Conservation (phyloP, 2,797 vertebrate species). For the Lagocephalus sceleratus region DNA sequence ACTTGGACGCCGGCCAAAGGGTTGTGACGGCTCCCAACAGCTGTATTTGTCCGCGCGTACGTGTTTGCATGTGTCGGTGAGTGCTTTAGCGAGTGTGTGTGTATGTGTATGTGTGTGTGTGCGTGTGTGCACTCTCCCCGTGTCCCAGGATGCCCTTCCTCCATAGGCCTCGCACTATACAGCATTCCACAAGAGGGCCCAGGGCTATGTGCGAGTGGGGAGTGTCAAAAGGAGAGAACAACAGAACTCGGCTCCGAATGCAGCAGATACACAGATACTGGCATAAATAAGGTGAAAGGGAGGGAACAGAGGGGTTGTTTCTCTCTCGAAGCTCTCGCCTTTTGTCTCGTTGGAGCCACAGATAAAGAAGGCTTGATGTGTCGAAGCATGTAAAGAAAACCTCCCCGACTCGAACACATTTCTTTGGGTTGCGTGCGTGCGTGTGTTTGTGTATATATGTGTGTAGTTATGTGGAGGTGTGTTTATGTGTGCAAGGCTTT, state of each 20-base stretch:
- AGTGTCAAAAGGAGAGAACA: slow-evolving; percentile 62
- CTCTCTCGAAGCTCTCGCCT: not conserved
- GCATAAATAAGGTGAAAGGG: slow-evolving; percentile 8
- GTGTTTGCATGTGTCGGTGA: slow-evolving; percentile 34
- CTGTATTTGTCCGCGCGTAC: slow-evolving; percentile 72
- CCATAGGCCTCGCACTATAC: slow-evolving; percentile 71
- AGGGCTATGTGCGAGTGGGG: slow-evolving; percentile 56
- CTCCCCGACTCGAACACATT: not conserved
- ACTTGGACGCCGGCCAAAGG: slow-evolving; percentile 66
- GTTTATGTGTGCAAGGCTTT: slow-evolving; percentile 58
- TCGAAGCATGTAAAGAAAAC: not conserved
- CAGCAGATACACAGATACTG: slow-evolving; percentile 35
- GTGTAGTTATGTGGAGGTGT: slow-evolving; percentile 41
- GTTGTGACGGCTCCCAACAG: slow-evolving; percentile 75
- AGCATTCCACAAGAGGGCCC: slow-evolving; percentile 75
- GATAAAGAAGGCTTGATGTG: not conserved
- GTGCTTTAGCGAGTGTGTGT: slow-evolving; percentile 9
- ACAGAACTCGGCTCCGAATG: slow-evolving; percentile 39
- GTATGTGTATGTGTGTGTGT: slow-evolving; percentile 15
- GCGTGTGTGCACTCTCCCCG: slow-evolving; percentile 40
- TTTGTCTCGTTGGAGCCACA: slow-evolving; percentile 9
- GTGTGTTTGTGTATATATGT: slow-evolving; percentile 25
- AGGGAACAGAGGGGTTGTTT: slow-evolving; percentile 11
- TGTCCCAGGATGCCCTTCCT: slow-evolving; percentile 78
- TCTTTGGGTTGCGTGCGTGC: not conserved